Evolutionary conservation across 2,888 invertebrate species (phyloP).

Genomic region (Coecobrya sp.): DNA sequence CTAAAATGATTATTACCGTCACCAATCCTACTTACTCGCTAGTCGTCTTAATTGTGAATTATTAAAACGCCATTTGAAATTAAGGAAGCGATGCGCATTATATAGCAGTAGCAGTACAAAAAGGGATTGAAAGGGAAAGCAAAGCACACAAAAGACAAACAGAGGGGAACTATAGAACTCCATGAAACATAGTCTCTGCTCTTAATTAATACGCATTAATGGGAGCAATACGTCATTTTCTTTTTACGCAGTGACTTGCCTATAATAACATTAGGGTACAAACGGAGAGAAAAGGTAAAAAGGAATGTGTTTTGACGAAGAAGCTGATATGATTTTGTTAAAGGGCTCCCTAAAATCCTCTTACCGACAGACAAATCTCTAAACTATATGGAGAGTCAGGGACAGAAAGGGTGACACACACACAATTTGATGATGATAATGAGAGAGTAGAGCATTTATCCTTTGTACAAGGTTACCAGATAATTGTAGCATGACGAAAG

Average conservation of each 20-base stretch:
- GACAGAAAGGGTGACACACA: background rate
- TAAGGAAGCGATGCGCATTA: background rate
- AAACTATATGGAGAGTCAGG: conserved; percentile 14
- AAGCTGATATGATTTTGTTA: conserved; percentile 55
- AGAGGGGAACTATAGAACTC: background rate
- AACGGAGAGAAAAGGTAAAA: background rate
- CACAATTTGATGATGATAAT: background rate
- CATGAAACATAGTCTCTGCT: conserved; percentile 4
- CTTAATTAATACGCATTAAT: conserved; percentile 30
- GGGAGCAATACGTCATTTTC: conserved; percentile 22
- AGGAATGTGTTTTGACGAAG: conserved; percentile 15
- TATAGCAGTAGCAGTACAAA: background rate
- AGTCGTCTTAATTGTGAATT: background rate
- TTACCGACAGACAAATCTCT: conserved; percentile 28
- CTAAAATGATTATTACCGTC: background rate
- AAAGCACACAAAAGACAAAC: background rate
- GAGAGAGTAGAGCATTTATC: background rate
- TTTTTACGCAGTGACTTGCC: background rate
- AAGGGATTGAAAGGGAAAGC: background rate
- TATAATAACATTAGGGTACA: background rate
- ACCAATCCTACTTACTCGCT: background rate
- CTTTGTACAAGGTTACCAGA: background rate
- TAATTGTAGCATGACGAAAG: background rate
- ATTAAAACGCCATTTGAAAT: background rate
- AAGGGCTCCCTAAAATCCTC: conserved; percentile 62